Conservation (phyloP, 2,888 invertebrate genomes). For the Callyntrura sp. region DNA sequence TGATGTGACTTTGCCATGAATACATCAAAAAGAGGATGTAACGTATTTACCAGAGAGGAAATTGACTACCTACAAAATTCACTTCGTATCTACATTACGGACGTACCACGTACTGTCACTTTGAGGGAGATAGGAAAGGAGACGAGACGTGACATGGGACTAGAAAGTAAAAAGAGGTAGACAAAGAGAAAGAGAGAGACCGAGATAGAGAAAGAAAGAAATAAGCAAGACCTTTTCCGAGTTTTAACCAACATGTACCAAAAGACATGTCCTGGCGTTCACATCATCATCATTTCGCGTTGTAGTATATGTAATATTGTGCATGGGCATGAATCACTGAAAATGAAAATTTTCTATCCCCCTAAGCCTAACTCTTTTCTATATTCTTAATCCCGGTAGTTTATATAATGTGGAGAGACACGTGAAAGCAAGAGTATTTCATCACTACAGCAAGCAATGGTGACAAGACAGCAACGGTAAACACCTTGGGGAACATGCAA, state of each 20-base stretch:
- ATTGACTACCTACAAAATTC: constrained; percentile 67
- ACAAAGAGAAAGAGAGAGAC: constrained; percentile 14
- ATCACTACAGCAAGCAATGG: background rate
- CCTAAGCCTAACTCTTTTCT: background rate
- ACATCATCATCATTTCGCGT: constrained; percentile 35
- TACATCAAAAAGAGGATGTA: constrained; percentile 66
- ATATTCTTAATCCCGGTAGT: background rate
- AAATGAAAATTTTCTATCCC: constrained; percentile 11
- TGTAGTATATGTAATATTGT: constrained; percentile 31
- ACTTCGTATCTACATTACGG: constrained; percentile 54
- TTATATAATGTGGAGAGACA: background rate
- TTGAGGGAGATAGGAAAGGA: constrained; percentile 33
- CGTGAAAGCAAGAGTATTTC: background rate
- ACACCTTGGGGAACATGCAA: constrained; percentile 11
- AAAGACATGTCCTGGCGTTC: constrained; percentile 24
- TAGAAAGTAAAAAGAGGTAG: background rate
- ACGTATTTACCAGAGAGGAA: constrained; percentile 64
- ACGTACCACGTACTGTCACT: constrained; percentile 61
- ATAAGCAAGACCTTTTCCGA: constrained; percentile 40
- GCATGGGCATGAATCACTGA: constrained; percentile 1
- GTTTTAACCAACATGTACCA: constrained; percentile 38
- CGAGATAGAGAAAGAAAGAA: background rate
- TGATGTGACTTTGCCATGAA: constrained; percentile 58
- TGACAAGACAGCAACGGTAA: background rate
- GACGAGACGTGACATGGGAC: constrained; percentile 55